Percentiles rank a stretch among this genome's conserved stretches.
Evolutionary conservation across 2,113 vertebrate genomes (phyloP).

Genomic region (Notothenia coriiceps): DNA sequence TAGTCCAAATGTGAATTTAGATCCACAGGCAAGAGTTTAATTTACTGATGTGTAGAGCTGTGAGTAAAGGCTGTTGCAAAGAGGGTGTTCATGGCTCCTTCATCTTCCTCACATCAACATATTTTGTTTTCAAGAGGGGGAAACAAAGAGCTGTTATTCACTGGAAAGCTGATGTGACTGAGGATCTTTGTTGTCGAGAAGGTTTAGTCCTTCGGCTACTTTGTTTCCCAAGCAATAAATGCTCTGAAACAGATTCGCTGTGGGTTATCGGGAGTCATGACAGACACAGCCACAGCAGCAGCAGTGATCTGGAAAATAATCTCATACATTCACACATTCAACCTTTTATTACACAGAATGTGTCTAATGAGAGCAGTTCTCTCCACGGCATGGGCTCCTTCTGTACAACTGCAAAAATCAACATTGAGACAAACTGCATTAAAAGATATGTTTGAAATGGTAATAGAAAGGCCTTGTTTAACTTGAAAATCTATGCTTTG

Average conservation of each 20-base stretch:
- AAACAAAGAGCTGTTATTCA: conserved; percentile 38
- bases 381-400: neutral
- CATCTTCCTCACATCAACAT: conserved; percentile 11
- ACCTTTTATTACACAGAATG: neutral
- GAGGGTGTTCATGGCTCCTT: conserved; percentile 26
- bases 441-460: neutral
- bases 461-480: neutral
- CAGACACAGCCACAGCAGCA: neutral
- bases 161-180: conserved; percentile 25
- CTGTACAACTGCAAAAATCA: neutral
- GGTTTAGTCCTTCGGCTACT: conserved; percentile 16
- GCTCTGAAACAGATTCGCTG: conserved; percentile 13
- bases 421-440: neutral
- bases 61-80: conserved; percentile 19
- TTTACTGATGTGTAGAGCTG: conserved; percentile 36
- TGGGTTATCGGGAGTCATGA: neutral
- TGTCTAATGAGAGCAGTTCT: neutral
- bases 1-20: conserved; percentile 24
- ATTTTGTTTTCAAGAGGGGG: conserved; percentile 49
- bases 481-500: neutral
- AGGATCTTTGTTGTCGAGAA: conserved; percentile 21
- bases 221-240: conserved; percentile 10
- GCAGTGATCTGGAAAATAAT: neutral
- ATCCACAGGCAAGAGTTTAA: conserved; percentile 23
- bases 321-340: neutral